These are phyloP conservation scores for Phytoseiulus persimilis DNA, from an alignment of 2,888 invertebrate species.

Conservation along the genomic window DNA sequence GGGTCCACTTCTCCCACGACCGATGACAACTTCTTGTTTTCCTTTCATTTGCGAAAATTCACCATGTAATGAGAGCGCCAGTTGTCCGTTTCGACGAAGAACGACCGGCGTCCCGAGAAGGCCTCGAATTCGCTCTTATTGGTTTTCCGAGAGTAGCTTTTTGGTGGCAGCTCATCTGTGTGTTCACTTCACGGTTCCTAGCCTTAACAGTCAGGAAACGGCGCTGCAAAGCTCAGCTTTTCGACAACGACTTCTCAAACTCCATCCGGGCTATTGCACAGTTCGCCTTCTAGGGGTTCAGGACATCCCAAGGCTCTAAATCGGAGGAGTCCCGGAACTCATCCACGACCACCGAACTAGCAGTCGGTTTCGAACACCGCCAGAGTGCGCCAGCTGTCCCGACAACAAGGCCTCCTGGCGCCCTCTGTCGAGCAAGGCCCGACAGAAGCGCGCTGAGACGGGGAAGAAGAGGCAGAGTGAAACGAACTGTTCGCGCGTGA, in stretches of 20 bases:
- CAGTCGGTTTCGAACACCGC: not conserved
- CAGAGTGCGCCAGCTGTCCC: slow-evolving; percentile 9
- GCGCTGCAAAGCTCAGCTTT: not conserved
- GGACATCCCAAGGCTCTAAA: not conserved
- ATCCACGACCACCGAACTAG: not conserved
- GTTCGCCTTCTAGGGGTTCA: not conserved
- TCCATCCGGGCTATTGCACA: not conserved
- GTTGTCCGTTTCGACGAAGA: not conserved
- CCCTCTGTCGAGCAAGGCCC: not conserved
- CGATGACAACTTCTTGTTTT: not conserved
- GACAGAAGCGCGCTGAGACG: not conserved
- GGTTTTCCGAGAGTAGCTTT: not conserved
- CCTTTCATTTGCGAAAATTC: not conserved
- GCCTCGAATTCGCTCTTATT: not conserved
- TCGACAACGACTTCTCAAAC: not conserved
- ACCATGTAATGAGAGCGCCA: not conserved
- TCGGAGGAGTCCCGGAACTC: not conserved
- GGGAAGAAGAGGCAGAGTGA: slow-evolving; percentile 28
- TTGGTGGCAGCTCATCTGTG: not conserved
- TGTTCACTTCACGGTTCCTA: not conserved
- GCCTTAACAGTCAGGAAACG: not conserved
- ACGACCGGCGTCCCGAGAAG: no score
- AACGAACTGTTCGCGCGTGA: not conserved
- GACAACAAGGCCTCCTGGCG: not conserved
- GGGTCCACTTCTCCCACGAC: not conserved